Conservation (phyloP, 2,888 invertebrate species). For the Dione vanillae region DNA sequence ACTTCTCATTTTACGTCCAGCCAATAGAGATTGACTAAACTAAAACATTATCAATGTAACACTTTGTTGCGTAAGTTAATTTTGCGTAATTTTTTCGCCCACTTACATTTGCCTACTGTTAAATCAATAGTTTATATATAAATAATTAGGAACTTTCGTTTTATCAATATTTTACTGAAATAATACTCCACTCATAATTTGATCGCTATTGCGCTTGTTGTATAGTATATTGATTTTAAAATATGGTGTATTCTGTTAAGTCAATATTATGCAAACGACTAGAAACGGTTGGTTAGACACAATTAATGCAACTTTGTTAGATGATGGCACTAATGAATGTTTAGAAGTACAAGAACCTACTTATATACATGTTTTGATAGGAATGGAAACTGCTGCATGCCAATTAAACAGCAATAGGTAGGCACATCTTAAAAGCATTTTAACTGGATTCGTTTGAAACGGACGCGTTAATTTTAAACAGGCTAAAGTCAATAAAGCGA, state of each 20-base stretch:
- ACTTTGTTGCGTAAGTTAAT: slow-evolving; percentile 55
- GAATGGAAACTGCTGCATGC: background rate
- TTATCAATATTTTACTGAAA: background rate
- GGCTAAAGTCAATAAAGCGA: slow-evolving; percentile 79
- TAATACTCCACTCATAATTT: no score
- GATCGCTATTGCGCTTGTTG: background rate
- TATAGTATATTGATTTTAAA: background rate
- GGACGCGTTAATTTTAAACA: slow-evolving; percentile 46
- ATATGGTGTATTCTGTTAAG: slow-evolving; percentile 8
- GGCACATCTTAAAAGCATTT: slow-evolving; percentile 35
- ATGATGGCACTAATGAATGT: slow-evolving; percentile 13
- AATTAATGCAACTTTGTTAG: slow-evolving; percentile 31
- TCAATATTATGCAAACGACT: slow-evolving; percentile 30
- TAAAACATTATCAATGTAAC: slow-evolving; percentile 67
- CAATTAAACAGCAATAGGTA: slow-evolving; percentile 15
- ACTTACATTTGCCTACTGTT: background rate
- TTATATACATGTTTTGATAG: background rate
- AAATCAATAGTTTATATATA: background rate
- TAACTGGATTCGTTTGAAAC: slow-evolving; percentile 42
- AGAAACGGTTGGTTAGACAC: slow-evolving; percentile 34
- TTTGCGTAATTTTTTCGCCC: background rate
- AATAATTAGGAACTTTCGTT: background rate
- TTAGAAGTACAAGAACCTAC: no score
- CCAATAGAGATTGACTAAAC: slow-evolving; percentile 69
- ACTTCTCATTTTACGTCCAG: slow-evolving; percentile 74